Evolutionary conservation across 2,113 vertebrate species (phyloP).

Genomic region (Platycercus adscitus): DNA sequence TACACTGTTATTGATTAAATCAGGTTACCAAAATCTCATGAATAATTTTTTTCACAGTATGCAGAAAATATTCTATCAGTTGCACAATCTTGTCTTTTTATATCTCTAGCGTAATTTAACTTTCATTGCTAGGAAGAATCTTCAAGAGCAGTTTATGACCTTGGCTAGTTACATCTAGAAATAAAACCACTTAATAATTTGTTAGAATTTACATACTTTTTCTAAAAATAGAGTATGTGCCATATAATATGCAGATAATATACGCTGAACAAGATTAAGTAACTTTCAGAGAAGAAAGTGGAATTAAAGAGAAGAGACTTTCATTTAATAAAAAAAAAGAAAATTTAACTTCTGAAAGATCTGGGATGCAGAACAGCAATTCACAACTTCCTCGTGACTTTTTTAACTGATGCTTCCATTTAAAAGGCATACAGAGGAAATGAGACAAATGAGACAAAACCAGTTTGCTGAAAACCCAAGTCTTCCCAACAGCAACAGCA

Average conservation of each 20-base stretch:
- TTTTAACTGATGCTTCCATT: neutral
- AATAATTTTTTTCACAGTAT: slow-evolving; percentile 7
- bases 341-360: neutral
- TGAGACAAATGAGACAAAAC: neutral
- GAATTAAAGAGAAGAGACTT: neutral
- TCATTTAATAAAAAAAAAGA: neutral
- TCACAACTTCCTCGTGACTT: neutral
- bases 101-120: slow-evolving; percentile 4
- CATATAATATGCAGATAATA: neutral
- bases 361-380: neutral
- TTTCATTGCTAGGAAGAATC: slow-evolving; percentile 4
- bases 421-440: neutral
- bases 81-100: neutral
- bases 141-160: slow-evolving; percentile 27
- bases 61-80: slow-evolving; percentile 43
- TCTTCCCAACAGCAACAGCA: neutral
- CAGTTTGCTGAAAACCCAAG: neutral
- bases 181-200: neutral
- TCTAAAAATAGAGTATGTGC: neutral
- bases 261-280: neutral
- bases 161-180: neutral
- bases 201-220: neutral
- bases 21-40: neutral
- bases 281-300: neutral
- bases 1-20: slow-evolving; percentile 25